Evolutionary conservation across 2,797 vertebrate species (phyloP), one percentile per base, ranked within the genome.

Genomic region (Crenuchus spilurus): DNA sequence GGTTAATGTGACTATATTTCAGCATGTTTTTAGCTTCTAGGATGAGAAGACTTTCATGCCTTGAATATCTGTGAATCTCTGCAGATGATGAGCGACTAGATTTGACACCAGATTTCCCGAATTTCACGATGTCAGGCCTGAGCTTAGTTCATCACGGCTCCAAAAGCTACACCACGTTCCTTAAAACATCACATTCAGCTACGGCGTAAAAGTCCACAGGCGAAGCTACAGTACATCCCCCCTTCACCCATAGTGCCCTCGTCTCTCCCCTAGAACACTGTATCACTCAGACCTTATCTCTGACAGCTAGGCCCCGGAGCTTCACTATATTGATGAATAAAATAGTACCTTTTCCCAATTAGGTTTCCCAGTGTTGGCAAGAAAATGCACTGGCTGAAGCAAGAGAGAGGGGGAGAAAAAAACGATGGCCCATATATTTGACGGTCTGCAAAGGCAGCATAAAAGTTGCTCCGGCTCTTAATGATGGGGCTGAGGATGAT

Each of bases 401-500:
- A 48, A 44, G 52, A 46, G 54, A 58, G 39, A 46, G 68, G 16
- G 51, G 58, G 44, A 78, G 49, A 69, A 62, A 37, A 67, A 49
- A 67, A 67, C 71, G 65, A 60, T 61, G 64, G 61, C 67, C 64
- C 67, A 76, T 63, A 79, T 79, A 79, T 57, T 72, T 82, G 75
- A 80, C 75, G 80, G 87, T 84, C 82, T 89, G 81, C 82, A 84
- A 63, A 81, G 85, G 86, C 73, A 78, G 87, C 83, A 82, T 78
- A 88, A 87, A 91, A 87, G 84, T 87, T 84, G 63, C 63, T 60
- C 24, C 24, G 16, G 76, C 70, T 66, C 74, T 85, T 89, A 88
- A 91, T 86, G 86, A 89, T 65, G 74, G 77, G 67, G 72, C 77
- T 49, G 37, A 30, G 61, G 83, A 85, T 87, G 89, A 92, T 84